Conservation (phyloP, 1,140 invertebrate genomes). For the Yoshiicerus persimilis region DNA sequence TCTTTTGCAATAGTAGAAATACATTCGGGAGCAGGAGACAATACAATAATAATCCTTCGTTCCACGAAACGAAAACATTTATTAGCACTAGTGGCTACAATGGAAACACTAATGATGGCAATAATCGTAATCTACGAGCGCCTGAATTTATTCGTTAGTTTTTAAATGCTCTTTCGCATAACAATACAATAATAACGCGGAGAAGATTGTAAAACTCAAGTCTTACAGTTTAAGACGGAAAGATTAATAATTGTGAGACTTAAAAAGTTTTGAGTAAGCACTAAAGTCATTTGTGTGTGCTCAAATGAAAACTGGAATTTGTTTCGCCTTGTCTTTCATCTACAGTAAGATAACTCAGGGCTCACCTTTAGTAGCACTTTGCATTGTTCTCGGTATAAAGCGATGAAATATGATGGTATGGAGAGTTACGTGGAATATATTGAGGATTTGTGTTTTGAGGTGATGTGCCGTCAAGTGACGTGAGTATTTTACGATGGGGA, state of each 20-base stretch:
- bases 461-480: neutral
- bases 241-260: neutral
- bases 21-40: neutral
- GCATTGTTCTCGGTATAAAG: neutral
- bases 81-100: neutral
- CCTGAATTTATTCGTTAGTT: neutral
- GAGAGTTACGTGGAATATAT: neutral
- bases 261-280: neutral
- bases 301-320: neutral
- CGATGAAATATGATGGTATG: neutral
- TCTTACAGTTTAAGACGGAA: neutral
- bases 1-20: neutral
- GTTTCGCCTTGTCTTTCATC: neutral
- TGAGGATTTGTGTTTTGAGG: neutral
- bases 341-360: neutral
- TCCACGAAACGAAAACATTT: neutral
- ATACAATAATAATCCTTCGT: neutral
- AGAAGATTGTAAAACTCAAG: neutral
- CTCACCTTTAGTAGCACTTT: too few species aligned
- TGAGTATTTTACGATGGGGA: slow-evolving; percentile 7
- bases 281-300: neutral
- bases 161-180: neutral
- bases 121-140: slow-evolving; percentile 8
- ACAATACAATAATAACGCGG: neutral
- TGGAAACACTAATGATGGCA: neutral